Conservation (phyloP, 1,140 invertebrate genomes). For the Teleogryllus occipitalis region DNA sequence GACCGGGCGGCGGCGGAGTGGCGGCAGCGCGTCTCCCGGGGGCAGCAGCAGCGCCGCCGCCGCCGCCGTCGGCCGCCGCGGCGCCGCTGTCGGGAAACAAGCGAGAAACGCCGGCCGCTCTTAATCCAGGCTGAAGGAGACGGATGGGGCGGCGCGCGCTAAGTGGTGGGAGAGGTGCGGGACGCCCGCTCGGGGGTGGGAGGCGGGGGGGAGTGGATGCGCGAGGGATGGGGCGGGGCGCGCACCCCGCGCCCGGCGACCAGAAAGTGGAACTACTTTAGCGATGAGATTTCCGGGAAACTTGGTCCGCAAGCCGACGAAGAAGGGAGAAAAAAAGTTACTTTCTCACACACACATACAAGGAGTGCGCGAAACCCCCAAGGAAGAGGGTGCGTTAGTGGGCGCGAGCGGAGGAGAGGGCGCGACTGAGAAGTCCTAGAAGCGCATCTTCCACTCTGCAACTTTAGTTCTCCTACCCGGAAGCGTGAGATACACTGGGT, state of each 20-base stretch:
- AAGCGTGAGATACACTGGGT: neutral
- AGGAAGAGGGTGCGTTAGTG: neutral
- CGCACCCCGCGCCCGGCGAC: too few relatives aligned
- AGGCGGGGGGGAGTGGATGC: too few relatives aligned
- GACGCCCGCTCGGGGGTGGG: too few relatives aligned
- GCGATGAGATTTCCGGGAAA: slow-evolving; percentile 3
- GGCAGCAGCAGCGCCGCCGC: neutral
- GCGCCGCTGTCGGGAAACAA: neutral
- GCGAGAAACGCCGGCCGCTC: slow-evolving; percentile 1
- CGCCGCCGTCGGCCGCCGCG: neutral
- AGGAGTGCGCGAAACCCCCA: neutral
- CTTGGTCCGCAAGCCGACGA: neutral
- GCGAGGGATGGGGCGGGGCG: too few relatives aligned
- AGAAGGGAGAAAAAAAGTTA: neutral
- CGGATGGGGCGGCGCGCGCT: neutral
- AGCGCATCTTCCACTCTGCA: neutral
- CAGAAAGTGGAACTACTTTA: slow-evolving; percentile 1
- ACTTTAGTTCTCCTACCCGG: neutral
- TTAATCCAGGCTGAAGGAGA: neutral
- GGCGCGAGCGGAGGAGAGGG: too few relatives aligned
- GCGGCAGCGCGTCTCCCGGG: neutral
- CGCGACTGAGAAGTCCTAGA: neutral
- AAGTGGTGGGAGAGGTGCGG: neutral
- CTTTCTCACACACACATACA: neutral
- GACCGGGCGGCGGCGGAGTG: too few relatives aligned